Evolutionary conservation across 2,797 vertebrate genomes (phyloP).

Genomic region (Brachyalestes nurse): DNA sequence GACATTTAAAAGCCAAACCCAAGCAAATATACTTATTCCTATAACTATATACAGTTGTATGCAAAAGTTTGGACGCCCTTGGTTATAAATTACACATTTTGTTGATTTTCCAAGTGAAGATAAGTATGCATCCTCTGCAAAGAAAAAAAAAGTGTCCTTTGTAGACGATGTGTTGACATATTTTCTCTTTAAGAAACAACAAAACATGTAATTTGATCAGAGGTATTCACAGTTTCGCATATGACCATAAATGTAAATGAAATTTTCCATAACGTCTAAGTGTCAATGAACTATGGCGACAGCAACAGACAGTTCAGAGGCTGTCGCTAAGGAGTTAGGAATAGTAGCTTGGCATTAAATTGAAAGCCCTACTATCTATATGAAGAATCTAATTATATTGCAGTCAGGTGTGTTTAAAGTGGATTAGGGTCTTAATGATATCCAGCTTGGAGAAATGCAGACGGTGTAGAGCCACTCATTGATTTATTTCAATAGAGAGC

Average conservation of each 20-base stretch:
- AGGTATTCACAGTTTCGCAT: too few species aligned
- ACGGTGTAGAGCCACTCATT: neutral
- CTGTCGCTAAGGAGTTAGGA: neutral
- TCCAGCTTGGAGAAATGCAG: neutral
- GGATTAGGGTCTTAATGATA: neutral
- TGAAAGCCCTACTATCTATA: neutral
- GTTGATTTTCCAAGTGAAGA: neutral
- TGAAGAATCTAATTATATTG: neutral
- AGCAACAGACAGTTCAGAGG: neutral
- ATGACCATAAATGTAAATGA: too few species aligned
- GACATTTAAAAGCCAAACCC: conserved; percentile 12
- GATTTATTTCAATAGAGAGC: neutral
- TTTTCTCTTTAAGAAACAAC: too few species aligned
- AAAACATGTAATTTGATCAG: too few species aligned
- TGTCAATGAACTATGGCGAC: neutral
- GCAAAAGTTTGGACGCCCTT: too few species aligned
- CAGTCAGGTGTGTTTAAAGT: conserved; percentile 1
- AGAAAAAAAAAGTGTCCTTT: too few species aligned
- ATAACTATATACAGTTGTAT: neutral
- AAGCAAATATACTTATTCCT: neutral
- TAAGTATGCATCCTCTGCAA: too few species aligned
- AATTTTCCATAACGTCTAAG: too few species aligned
- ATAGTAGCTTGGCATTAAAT: neutral
- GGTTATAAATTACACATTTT: too few species aligned
- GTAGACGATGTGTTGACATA: too few species aligned